Evolutionary conservation across 2,797 vertebrate genomes (phyloP).

Genomic region (Orientallactaga sibirica): DNA sequence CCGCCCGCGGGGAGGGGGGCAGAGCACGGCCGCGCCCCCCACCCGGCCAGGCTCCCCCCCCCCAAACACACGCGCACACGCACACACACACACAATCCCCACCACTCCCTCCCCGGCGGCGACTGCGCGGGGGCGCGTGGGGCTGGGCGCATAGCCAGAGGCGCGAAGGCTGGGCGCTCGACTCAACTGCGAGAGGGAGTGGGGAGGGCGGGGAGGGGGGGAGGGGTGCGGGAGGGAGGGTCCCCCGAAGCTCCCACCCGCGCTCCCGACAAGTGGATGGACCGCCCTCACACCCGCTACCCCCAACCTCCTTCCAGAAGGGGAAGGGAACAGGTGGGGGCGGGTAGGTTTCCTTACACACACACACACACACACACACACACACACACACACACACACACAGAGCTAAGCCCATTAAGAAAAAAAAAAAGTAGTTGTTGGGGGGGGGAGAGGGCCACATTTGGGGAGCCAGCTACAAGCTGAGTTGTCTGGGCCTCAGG

Average conservation of each 20-base stretch:
- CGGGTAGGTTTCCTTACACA: not conserved
- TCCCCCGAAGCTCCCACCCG: constrained; percentile 59
- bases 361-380: not conserved
- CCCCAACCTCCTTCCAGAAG: not conserved
- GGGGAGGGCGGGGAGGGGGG: not conserved
- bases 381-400: no score
- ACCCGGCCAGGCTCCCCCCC: constrained; percentile 63
- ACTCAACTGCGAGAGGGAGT: not conserved
- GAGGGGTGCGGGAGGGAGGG: constrained; percentile 62
- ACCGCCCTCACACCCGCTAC: not conserved
- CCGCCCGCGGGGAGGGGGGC: constrained; percentile 80
- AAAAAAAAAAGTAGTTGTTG: constrained; percentile 32
- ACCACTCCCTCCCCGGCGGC: constrained; percentile 79
- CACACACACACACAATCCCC: not conserved
- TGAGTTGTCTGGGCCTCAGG: not conserved
- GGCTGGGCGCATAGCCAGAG: constrained; percentile 81
- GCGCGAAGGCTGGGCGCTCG: constrained; percentile 80
- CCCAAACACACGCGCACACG: no score
- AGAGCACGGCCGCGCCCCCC: constrained; percentile 76
- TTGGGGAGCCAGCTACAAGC: constrained; percentile 33
- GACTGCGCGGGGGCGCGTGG: constrained; percentile 83
- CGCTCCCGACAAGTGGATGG: constrained; percentile 76
- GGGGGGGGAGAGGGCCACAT: not conserved
- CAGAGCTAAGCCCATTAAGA: constrained; percentile 45
- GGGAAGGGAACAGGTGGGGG: constrained; percentile 82